Conservation (phyloP, 2,888 invertebrate species). For the Rhagophthalmus giganteus region DNA sequence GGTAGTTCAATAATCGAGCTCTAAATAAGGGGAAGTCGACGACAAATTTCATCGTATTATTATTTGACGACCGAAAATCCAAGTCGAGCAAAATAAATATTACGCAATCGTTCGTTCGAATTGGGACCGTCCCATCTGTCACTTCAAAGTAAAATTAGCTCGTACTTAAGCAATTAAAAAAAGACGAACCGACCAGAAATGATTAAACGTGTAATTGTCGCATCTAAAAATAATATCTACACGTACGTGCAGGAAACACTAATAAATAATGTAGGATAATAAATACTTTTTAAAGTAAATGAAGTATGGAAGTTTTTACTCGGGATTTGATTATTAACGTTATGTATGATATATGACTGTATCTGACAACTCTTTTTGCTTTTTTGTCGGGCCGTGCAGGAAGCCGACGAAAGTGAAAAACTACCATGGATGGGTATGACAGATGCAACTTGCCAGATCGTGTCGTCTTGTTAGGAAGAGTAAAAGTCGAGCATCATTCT, state of each 20-base stretch:
- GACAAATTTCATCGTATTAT: too few species aligned
- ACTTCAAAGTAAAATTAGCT: background rate
- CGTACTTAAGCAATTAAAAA: background rate
- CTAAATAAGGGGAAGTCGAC: too few species aligned
- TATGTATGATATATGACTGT: slow-evolving; percentile 31
- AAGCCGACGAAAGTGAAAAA: slow-evolving; percentile 40
- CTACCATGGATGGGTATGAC: slow-evolving; percentile 28
- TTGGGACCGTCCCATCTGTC: too few species aligned
- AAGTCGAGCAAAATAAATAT: too few species aligned
- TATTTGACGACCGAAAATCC: too few species aligned
- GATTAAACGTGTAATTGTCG: background rate
- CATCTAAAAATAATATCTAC: background rate
- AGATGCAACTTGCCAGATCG: slow-evolving; percentile 31
- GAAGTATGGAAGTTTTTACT: background rate
- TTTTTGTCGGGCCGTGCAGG: slow-evolving; percentile 33
- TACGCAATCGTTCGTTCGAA: too few species aligned
- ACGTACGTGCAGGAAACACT: background rate
- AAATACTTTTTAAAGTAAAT: background rate
- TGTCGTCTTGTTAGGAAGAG: slow-evolving; percentile 34
- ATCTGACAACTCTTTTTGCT: slow-evolving; percentile 37
- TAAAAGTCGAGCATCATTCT: slow-evolving; percentile 30
- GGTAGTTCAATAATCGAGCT: too few species aligned
- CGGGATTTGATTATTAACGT: slow-evolving; percentile 15
- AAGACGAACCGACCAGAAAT: background rate
- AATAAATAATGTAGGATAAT: background rate